These are phyloP conservation scores for Xylophagus ater DNA, from an alignment of 2,888 invertebrate genomes.

Conservation along the genomic window DNA sequence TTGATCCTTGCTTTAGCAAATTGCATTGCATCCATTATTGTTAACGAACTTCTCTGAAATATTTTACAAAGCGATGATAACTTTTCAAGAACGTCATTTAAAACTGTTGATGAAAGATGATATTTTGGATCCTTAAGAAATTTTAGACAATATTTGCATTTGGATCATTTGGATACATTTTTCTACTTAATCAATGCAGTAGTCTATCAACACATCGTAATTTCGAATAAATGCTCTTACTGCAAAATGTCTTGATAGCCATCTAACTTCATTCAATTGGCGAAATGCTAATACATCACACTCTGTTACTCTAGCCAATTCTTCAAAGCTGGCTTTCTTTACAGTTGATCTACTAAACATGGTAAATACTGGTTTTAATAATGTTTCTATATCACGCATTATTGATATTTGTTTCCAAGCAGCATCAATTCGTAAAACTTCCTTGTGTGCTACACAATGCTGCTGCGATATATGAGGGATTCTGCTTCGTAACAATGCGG, in stretches of 20 bases:
- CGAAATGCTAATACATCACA: slow-evolving; percentile 9
- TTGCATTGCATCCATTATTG: slow-evolving; percentile 7
- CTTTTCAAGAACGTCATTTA: slow-evolving; percentile 9
- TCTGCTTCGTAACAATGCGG: slow-evolving; percentile 9
- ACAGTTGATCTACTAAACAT: slow-evolving; percentile 9
- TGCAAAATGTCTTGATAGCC: slow-evolving; percentile 9
- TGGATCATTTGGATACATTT: slow-evolving; percentile 8
- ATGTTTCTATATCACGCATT: slow-evolving; percentile 3
- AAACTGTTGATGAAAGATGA: slow-evolving; percentile 6
- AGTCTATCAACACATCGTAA: slow-evolving; percentile 8
- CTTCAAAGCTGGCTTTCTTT: slow-evolving; percentile 8
- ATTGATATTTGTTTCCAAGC: slow-evolving; percentile 2
- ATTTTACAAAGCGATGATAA: slow-evolving; percentile 8
- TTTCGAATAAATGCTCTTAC: slow-evolving; percentile 8
- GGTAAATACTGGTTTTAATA: slow-evolving; percentile 4
- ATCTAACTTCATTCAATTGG: slow-evolving; percentile 9
- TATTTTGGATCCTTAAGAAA: slow-evolving; percentile 7
- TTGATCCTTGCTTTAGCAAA: slow-evolving; percentile 5
- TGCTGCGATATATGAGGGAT: slow-evolving; percentile 9
- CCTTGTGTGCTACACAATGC: slow-evolving; percentile 8
- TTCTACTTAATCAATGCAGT: slow-evolving; percentile 6
- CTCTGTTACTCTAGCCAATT: slow-evolving; percentile 9
- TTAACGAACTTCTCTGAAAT: slow-evolving; percentile 6
- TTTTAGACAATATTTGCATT: slow-evolving; percentile 8
- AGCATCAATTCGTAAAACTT: slow-evolving; percentile 6